These are phyloP conservation scores for Danio aesculapii DNA, from an alignment of 2,797 vertebrate genomes.

Conservation along the genomic window DNA sequence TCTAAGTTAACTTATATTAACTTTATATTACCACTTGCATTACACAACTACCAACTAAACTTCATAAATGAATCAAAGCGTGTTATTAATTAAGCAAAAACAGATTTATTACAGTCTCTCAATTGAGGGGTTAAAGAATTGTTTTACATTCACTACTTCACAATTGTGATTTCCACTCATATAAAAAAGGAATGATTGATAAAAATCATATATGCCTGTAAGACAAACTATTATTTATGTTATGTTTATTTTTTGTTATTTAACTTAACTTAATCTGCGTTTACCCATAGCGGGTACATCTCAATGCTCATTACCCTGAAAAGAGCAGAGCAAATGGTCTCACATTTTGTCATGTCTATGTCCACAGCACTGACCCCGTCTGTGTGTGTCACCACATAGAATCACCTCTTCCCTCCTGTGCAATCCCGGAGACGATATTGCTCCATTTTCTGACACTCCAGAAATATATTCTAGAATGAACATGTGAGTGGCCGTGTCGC, in stretches of 20 bases:
- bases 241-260: no score
- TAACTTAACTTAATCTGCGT: slow-evolving; percentile 1
- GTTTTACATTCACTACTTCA: slow-evolving; percentile 11
- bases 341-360: slow-evolving; percentile 67
- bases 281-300: slow-evolving; percentile 66
- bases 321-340: slow-evolving; percentile 73
- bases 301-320: slow-evolving; percentile 71
- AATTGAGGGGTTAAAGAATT: neutral
- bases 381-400: slow-evolving; percentile 18
- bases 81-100: no score
- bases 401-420: neutral
- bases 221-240: neutral
- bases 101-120: neutral
- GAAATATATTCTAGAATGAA: slow-evolving; percentile 30
- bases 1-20: no score
- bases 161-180: neutral
- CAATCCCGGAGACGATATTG: slow-evolving; percentile 29
- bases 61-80: neutral
- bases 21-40: neutral
- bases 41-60: neutral
- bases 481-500: slow-evolving; percentile 63
- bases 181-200: neutral
- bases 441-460: slow-evolving; percentile 31
- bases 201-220: neutral
- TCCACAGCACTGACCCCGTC: slow-evolving; percentile 10